These are phyloP conservation scores for Danaus melanippus DNA, from an alignment of 1,140 invertebrate genomes.

Conservation along the genomic window DNA sequence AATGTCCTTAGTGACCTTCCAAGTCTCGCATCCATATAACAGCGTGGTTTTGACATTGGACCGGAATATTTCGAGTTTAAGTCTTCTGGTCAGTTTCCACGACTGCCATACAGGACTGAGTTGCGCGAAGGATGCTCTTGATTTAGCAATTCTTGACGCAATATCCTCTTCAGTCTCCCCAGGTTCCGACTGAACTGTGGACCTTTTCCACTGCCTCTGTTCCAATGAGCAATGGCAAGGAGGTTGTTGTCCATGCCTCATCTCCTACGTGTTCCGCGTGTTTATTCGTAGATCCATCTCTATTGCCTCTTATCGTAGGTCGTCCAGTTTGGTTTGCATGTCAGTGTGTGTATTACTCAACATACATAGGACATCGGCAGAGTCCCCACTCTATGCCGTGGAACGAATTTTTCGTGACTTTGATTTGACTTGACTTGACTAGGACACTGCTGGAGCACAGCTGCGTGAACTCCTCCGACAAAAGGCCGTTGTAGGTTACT, in stretches of 20 bases:
- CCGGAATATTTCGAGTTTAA: too few species aligned
- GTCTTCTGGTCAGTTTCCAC: too few species aligned
- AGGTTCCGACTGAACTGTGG: too few species aligned
- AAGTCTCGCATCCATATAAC: too few species aligned
- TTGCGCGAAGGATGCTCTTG: too few species aligned
- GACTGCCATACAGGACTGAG: too few species aligned
- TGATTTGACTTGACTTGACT: too few species aligned
- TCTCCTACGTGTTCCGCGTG: conserved; percentile 13
- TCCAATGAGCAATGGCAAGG: conserved; percentile 9
- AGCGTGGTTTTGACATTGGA: too few species aligned
- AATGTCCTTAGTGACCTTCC: too few species aligned
- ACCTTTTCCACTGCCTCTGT: conserved; percentile 1
- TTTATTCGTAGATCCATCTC: conserved; percentile 12
- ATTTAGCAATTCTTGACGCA: too few species aligned
- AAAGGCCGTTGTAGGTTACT: conserved; percentile 7
- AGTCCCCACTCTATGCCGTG: conserved; percentile 12
- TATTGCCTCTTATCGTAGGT: conserved; percentile 8
- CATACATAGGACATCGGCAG: conserved; percentile 16
- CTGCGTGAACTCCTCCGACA: conserved; percentile 12
- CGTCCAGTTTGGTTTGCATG: conserved; percentile 21
- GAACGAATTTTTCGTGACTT: neutral
- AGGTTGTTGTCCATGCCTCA: conserved; percentile 9
- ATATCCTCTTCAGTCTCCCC: too few species aligned
- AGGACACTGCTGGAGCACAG: conserved; percentile 1
- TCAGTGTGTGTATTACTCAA: conserved; percentile 13